Base-by-base conservation (phyloP, 2,888 invertebrate species). In the Ecdyonurus torrentis region DNA sequence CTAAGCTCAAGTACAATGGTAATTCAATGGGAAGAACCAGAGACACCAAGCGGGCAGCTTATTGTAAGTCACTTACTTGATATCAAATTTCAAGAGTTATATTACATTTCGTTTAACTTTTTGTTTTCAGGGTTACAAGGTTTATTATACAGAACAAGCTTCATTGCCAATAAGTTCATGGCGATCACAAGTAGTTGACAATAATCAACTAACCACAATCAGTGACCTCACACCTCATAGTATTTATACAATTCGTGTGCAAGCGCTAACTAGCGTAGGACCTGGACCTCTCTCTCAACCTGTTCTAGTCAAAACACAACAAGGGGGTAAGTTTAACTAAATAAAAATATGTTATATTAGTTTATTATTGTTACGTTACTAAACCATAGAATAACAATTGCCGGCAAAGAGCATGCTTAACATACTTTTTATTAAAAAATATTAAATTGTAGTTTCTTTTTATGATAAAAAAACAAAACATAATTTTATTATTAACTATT, bases 21-120 rank as follows among this genome's bases (percentile, higher is more conserved):
- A 64, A 93, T 99, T 69, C 92, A 94, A 73, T 99, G 99, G 99
- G 91, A 93, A 70, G 94, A 94, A 73, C 98, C 98, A 19, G 94
- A 95, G 75, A 92, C 91, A 63, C 94, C 97, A 60, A 97, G 97
- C 74, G 98, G 98, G 69, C 91, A 92, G 83, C 92, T 99, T 69
- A 92, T 91, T 79, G 96, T 95, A 78, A 83, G 85, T 79, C 59
- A 62, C 53, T 22, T 19, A 24, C 19, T 25, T 23, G 7, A 37
- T 7, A 18, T 20, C 5, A 5, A 20, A 55, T 55, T 5, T n/a
- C n/a, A n/a, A n/a, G 37, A 5, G 7, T 37, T 15, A 10, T 10
- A 15, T 15, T 37, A 10, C 5, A 55, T n/a, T 20, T 55, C n/a
- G 19, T 20, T 7, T 55, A 7, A 22, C 23, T 23, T 10, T 61